Conservation (phyloP, 2,797 vertebrate species). For the Heliangelus exortis region DNA sequence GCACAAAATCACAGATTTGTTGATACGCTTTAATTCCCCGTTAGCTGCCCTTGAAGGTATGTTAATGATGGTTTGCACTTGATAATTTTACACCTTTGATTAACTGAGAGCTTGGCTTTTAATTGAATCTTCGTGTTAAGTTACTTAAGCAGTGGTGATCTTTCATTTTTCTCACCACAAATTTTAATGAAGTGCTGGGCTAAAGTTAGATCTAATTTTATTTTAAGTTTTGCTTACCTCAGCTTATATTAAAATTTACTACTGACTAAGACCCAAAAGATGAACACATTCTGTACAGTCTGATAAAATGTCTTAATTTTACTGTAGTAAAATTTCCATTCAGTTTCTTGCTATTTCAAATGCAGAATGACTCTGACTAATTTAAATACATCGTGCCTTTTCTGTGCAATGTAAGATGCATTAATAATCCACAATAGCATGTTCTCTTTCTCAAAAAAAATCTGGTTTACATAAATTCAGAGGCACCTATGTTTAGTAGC, state of each 20-base stretch:
- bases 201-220: constrained; percentile 45
- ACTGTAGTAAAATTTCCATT: background rate
- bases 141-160: background rate
- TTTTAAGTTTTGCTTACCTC: constrained; percentile 83
- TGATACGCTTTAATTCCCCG: background rate
- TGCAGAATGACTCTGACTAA: background rate
- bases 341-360: background rate
- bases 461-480: background rate
- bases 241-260: constrained; percentile 32
- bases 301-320: constrained; percentile 5
- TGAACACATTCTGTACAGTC: background rate
- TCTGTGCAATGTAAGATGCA: background rate
- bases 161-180: constrained; percentile 36
- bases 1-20: background rate
- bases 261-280: constrained; percentile 10
- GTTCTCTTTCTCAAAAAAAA: background rate
- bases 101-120: background rate
- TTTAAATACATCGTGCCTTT: constrained; percentile 1
- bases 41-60: background rate
- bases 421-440: background rate
- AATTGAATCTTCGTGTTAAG: constrained; percentile 28
- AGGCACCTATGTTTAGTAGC: background rate
- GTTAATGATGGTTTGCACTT: background rate
- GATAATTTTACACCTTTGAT: background rate
- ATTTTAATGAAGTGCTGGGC: constrained; percentile 18